Base-by-base conservation (phyloP, 2,888 invertebrate species). In the Syrphus vitripennis region DNA sequence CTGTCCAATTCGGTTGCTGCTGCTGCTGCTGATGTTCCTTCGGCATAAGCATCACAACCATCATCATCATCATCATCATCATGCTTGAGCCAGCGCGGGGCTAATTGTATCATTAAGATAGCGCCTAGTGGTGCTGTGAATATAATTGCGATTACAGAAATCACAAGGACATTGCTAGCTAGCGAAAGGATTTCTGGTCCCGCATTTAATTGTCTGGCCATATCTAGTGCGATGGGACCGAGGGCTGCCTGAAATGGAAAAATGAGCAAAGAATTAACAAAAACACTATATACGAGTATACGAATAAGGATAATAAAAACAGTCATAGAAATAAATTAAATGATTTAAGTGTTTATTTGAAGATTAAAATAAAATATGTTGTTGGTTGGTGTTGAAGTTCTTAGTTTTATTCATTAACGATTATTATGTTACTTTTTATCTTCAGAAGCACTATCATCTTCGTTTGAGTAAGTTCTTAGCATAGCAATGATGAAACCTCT, bases 171-270 rank as follows among this genome's bases (percentile, higher is more conserved):
- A 89, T 91, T 91, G 88, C 90, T 91, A 65, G 93, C 93, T 81
- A 93, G 90, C 4, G 89, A 86, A 81, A 92, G 89, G 72, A 90
- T 88, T 61, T 89, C 90, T 6, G 55, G 87, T 75, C 89, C 89
- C 31, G 91, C 89, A 31, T 90, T 89, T 67, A 90, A 87, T 75
- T 90, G 89, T 90, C 94, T 90, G 81, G 94, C 94, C 88, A 93
- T 90, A 89, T 94, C 94, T 88, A 94, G 91, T 9, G 95, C 94
- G 87, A 95, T 93, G 19, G 95, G 95, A 19, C 95, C 95, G 69
- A 95, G 90, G 3, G 95, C 95, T 74, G 95, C 95, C 95, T 95
- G 88, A 76, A 48, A 67, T n/a, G 31, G 21, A 59, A 61, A 69
- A 29, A 82, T 37, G 48, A 69, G 19, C 29, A 45, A 40, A 71